These are phyloP conservation scores for Deilephila porcellus DNA, from an alignment of 2,888 invertebrate genomes.

Conservation along the genomic window DNA sequence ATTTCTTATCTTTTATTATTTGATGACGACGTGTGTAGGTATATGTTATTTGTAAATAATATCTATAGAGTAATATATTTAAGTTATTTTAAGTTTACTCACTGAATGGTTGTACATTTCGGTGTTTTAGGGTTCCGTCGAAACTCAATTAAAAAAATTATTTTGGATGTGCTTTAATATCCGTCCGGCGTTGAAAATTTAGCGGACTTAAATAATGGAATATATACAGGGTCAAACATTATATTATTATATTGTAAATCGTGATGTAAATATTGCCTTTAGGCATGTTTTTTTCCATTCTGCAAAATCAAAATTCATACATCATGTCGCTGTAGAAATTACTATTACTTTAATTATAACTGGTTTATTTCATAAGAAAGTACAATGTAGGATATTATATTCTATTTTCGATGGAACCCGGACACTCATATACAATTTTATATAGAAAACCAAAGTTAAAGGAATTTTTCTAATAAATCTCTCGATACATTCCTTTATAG, in stretches of 20 bases:
- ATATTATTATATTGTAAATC: neutral
- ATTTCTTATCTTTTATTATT: neutral
- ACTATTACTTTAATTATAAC: neutral
- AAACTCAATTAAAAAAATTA: neutral
- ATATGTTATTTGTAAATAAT: neutral
- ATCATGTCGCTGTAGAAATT: no score
- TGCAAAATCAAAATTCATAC: neutral
- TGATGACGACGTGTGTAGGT: neutral
- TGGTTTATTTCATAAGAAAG: neutral
- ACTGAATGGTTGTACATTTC: constrained; percentile 11
- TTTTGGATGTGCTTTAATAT: neutral
- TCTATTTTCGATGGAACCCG: constrained; percentile 3
- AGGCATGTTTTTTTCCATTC: neutral
- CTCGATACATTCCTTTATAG: neutral
- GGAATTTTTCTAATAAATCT: neutral
- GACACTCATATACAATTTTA: neutral
- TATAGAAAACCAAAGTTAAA: constrained; percentile 10
- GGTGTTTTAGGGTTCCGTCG: constrained; percentile 8
- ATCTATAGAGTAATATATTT: constrained; percentile 7
- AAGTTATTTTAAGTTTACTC: constrained; percentile 12
- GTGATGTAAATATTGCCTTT: neutral
- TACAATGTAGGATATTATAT: constrained; percentile 1
- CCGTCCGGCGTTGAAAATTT: neutral
- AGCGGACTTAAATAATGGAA: neutral
- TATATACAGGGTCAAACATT: constrained; percentile 4